Conservation (phyloP, 2,113 vertebrate genomes). For the Formicarius rufipectus region DNA sequence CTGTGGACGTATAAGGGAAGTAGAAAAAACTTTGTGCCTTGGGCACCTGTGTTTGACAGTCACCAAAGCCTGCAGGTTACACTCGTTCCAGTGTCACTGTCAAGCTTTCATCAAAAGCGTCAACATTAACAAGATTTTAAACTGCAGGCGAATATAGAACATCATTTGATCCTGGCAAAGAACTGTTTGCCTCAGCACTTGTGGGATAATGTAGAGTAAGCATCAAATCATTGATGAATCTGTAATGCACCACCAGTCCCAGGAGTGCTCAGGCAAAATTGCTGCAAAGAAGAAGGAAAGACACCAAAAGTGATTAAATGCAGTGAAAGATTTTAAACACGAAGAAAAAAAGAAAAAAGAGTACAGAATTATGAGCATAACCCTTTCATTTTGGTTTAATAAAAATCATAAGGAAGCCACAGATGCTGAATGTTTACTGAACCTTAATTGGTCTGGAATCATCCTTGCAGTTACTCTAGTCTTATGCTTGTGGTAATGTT, state of each 20-base stretch:
- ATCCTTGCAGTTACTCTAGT: neutral
- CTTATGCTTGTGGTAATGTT: neutral
- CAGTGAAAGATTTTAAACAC: neutral
- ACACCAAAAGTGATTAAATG: slow-evolving; percentile 25
- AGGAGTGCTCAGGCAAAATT: slow-evolving; percentile 15
- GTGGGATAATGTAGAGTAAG: slow-evolving; percentile 33
- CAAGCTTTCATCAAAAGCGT: slow-evolving; percentile 45
- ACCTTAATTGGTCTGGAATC: neutral
- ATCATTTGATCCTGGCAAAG: slow-evolving; percentile 62
- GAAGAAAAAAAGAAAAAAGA: neutral
- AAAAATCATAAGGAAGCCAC: neutral
- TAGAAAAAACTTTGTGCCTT: neutral
- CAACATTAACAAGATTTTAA: slow-evolving; percentile 65
- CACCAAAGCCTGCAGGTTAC: neutral
- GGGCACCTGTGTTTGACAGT: neutral
- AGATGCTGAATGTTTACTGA: neutral
- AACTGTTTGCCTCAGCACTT: slow-evolving; percentile 70
- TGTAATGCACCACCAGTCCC: slow-evolving; percentile 13
- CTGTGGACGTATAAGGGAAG: neutral
- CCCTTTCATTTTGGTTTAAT: neutral
- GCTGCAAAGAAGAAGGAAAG: slow-evolving; percentile 39
- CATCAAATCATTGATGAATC: slow-evolving; percentile 57
- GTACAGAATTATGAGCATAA: neutral
- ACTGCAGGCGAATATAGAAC: slow-evolving; percentile 34
- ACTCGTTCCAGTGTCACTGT: neutral